Percentiles rank a stretch among this genome's conserved stretches.
Conservation (phyloP, 1,140 invertebrate species). For the Meloidogyne exigua region DNA sequence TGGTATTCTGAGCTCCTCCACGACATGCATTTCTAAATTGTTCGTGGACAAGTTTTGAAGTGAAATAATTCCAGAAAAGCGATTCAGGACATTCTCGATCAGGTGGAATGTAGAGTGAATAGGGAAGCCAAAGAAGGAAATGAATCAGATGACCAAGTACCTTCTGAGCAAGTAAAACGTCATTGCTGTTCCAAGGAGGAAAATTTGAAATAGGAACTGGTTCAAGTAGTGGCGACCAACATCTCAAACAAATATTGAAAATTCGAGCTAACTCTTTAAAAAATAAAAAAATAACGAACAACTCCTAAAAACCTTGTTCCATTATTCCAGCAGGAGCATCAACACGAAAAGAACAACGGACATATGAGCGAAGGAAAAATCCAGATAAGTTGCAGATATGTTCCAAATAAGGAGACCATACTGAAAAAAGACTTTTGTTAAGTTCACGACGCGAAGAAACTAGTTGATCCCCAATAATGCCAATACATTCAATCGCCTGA, state of each 20-base stretch:
- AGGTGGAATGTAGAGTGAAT: conserved; percentile 44
- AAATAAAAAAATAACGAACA: conserved; percentile 16
- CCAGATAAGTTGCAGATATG: conserved; percentile 37
- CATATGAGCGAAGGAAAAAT: conserved; percentile 39
- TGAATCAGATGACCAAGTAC: conserved; percentile 40
- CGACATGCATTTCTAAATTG: conserved; percentile 4
- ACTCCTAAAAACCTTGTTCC: conserved; percentile 37
- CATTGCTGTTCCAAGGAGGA: conserved; percentile 35
- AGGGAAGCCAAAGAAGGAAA: conserved; percentile 44
- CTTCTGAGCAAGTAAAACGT: conserved; percentile 22
- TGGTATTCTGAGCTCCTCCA: conserved; percentile 31
- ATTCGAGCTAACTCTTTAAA: conserved; percentile 21
- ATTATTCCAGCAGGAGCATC: conserved; percentile 34
- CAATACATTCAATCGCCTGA: conserved; percentile 40
- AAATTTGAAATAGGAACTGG: conserved; percentile 33
- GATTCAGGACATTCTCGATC: conserved; percentile 38
- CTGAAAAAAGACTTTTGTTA: conserved; percentile 34
- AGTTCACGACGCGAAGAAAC: conserved; percentile 38
- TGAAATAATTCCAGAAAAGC: conserved; percentile 47
- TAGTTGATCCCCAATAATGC: conserved; percentile 34
- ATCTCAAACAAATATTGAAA: conserved; percentile 15
- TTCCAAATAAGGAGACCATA: conserved; percentile 42
- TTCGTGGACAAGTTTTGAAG: conserved; percentile 14
- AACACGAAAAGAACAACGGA: conserved; percentile 29
- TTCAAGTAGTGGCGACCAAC: conserved; percentile 37